These are phyloP conservation scores for Hylaea fasciaria DNA, from an alignment of 2,888 invertebrate species.

Conservation along the genomic window DNA sequence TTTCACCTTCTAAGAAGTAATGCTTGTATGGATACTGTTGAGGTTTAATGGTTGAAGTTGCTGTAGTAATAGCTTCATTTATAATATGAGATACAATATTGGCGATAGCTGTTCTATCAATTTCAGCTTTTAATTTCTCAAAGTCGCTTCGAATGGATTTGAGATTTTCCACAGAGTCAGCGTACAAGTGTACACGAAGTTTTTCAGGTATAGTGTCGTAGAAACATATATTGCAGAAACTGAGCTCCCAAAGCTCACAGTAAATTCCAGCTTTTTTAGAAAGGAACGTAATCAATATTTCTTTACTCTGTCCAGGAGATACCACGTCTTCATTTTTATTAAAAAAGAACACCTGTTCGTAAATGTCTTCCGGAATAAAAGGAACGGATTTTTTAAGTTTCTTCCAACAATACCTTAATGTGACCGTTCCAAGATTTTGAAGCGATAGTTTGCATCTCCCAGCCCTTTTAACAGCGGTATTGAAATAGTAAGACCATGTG, in stretches of 20 bases:
- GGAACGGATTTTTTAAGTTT: constrained; percentile 62
- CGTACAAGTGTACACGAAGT: constrained; percentile 65
- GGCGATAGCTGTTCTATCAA: constrained; percentile 55
- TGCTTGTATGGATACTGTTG: constrained; percentile 70
- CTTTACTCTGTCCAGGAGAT: constrained; percentile 76
- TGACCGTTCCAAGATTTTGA: constrained; percentile 80
- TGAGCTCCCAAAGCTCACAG: constrained; percentile 79
- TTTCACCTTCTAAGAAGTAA: constrained; percentile 68
- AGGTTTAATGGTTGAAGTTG: constrained; percentile 52
- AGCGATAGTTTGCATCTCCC: constrained; percentile 70
- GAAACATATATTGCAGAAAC: constrained; percentile 72
- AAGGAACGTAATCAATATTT: constrained; percentile 78
- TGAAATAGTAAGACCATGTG: constrained; percentile 76
- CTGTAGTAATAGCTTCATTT: constrained; percentile 53
- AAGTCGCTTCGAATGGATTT: constrained; percentile 50
- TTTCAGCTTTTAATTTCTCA: constrained; percentile 54
- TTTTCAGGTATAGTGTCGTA: constrained; percentile 61
- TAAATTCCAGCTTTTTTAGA: constrained; percentile 67
- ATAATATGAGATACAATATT: constrained; percentile 56
- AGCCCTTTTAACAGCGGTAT: constrained; percentile 60
- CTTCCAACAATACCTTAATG: constrained; percentile 81
- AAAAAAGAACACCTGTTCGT: constrained; percentile 81
- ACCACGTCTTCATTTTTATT: constrained; percentile 83
- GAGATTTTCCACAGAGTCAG: constrained; percentile 63
- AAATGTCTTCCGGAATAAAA: constrained; percentile 61